Conservation (phyloP, 2,113 vertebrate genomes). For the Hippocampus barbouri region DNA sequence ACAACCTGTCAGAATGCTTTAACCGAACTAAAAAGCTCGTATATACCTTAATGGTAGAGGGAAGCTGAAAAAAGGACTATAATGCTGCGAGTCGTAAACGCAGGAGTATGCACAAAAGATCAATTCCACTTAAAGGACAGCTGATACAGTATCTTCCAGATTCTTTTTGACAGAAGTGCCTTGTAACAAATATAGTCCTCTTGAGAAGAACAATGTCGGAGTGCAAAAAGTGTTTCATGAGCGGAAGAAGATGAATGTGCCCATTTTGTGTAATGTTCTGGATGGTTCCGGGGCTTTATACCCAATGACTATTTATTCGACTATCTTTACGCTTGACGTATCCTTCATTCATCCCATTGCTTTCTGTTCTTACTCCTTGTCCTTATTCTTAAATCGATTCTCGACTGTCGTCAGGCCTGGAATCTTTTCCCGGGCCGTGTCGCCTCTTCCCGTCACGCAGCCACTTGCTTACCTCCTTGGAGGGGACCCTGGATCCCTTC, state of each 20-base stretch:
- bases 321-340: constrained; percentile 4
- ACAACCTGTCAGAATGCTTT: constrained; percentile 16
- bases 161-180: constrained; percentile 30
- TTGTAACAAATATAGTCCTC: constrained; percentile 4
- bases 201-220: constrained; percentile 9
- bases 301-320: constrained; percentile 7
- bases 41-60: constrained; percentile 2
- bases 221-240: constrained; percentile 15
- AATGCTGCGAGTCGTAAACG: neutral
- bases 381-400: neutral
- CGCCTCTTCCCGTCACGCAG: constrained; percentile 3
- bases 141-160: constrained; percentile 18
- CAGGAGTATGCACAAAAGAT: constrained; percentile 19
- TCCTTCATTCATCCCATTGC: constrained; percentile 6
- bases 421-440: neutral
- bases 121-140: constrained; percentile 9
- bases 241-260: constrained; percentile 10
- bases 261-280: constrained; percentile 15
- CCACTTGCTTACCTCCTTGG: constrained; percentile 87
- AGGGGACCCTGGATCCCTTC: constrained; percentile 94
- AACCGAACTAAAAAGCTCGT: neutral
- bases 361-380: neutral
- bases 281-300: constrained; percentile 3
- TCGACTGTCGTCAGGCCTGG: neutral
- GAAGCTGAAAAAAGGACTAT: constrained; percentile 7